Base-by-base conservation (phyloP, 2,113 vertebrate genomes). In the Camelus dromedarius region DNA sequence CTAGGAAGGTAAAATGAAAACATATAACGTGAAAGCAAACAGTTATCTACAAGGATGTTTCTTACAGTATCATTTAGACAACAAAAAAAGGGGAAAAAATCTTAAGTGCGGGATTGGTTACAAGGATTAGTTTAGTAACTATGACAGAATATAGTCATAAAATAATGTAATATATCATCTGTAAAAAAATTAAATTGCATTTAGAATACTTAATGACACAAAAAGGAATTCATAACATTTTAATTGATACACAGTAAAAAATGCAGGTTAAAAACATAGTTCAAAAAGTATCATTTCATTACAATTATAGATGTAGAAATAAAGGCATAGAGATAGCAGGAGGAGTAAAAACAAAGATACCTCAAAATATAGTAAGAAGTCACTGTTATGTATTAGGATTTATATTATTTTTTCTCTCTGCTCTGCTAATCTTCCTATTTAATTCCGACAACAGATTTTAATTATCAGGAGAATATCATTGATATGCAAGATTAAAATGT, bases 221-320 rank as follows among this genome's bases (percentile, higher is more conserved):
- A 72, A 94, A 48, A 89, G 69, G 30, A 56, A 81, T 14, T 48
- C 20, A 66, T 75, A 32, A 82, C 35, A 73, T 56, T 90, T 95
- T 83, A 89, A 82, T 13, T 48, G 18, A 76, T 83, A 83, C 3
- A 60, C 9, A 56, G 2, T 35, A 22, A 48, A 76, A 52, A 42
- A 48, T 58, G 3, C 14, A 52, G 60, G 32, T 69, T 76, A 67
- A 84, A 69, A 76, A 69, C 90, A 42, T 42, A 66, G n/a, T 75
- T 90, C n/a, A 79, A 54, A 30, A 90, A 66, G 11, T 75, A 88
- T 42, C 32, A 85, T 38, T 89, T 90, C 46, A 73, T 66, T 82
- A 76, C 10, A 94, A 82, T 89, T 90, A 89, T 13, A 94, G 60
- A 73, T 64, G 30, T 30, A 94, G 58, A 60, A 69, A 93, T 35